phyloP scores from a whole-genome alignment of 2,113 vertebrate species.

The Ophthalmolycus amberensis region DNA sequence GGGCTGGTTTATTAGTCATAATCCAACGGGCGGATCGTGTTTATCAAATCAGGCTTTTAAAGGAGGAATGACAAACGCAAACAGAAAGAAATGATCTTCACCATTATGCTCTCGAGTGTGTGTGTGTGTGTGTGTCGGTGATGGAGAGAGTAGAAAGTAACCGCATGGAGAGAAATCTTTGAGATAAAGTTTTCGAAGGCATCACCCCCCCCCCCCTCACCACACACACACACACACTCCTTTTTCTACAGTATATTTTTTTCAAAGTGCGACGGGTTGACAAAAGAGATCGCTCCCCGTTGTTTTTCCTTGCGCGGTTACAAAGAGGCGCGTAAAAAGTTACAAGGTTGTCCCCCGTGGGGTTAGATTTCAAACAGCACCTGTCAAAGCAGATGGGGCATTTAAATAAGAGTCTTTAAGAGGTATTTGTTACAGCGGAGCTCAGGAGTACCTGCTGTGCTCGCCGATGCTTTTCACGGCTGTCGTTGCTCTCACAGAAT shows the following conservation, averaged over 20 bases:
- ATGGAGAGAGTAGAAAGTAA: constrained; percentile 39
- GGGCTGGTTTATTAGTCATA: constrained; percentile 58
- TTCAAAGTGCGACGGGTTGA: constrained; percentile 75
- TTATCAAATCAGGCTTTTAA: constrained; percentile 64
- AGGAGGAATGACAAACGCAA: constrained; percentile 61
- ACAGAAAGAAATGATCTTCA: constrained; percentile 46
- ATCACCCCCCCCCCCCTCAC: constrained; percentile 57
- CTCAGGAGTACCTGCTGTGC: constrained; percentile 85
- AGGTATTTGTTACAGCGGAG: constrained; percentile 83
- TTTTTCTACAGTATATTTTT: constrained; percentile 61
- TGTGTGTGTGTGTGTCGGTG: constrained; percentile 2
- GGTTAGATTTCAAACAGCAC: constrained; percentile 84
- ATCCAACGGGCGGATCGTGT: constrained; percentile 35
- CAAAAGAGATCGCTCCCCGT: constrained; percentile 76
- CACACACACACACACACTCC: constrained; percentile 25
- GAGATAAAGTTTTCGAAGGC: constrained; percentile 77
- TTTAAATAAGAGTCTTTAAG: constrained; percentile 84
- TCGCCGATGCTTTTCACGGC: constrained; percentile 79
- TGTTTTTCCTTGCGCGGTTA: constrained; percentile 75
- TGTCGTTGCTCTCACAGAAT: constrained; percentile 77
- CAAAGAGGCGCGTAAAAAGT: constrained; percentile 84
- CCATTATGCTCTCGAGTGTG: constrained; percentile 26
- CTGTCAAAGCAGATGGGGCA: constrained; percentile 88
- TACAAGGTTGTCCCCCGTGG: constrained; percentile 84
- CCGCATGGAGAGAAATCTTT: constrained; percentile 75